A percentile compares a stretch with the other conserved stretches of the same genome.
These are phyloP conservation scores for Rafetus swinhoei DNA, from an alignment of 2,113 vertebrate genomes.

Conservation along the genomic window DNA sequence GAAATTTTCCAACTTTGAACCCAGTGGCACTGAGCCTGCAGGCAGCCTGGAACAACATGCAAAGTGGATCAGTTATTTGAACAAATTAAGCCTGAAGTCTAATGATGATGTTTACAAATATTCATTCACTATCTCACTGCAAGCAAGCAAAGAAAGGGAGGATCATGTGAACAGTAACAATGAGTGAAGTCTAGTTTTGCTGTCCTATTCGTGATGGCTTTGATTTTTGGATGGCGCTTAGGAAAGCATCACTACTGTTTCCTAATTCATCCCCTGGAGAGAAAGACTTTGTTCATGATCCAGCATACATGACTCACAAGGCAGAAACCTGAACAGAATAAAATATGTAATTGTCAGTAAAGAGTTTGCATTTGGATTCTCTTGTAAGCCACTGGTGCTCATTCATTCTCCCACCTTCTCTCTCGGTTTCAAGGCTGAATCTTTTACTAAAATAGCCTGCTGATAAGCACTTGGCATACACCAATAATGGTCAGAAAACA, in stretches of 20 bases:
- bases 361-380: background rate
- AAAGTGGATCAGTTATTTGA: background rate
- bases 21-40: background rate
- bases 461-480: background rate
- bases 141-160: background rate
- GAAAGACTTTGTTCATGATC: background rate
- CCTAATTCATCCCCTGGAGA: background rate
- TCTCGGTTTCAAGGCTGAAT: background rate
- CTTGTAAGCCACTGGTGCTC: background rate
- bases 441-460: background rate
- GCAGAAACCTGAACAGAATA: background rate
- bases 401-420: background rate
- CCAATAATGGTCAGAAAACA: background rate
- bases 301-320: background rate
- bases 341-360: background rate
- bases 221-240: background rate
- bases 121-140: background rate
- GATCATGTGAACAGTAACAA: background rate
- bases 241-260: background rate
- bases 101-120: background rate
- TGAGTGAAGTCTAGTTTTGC: fast-evolving
- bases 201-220: fast-evolving
- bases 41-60: fast-evolving
- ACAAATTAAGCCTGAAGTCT: background rate
- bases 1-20: background rate